phyloP scores from a whole-genome alignment of 2,113 vertebrate genomes.

The Centropus bengalensis region DNA sequence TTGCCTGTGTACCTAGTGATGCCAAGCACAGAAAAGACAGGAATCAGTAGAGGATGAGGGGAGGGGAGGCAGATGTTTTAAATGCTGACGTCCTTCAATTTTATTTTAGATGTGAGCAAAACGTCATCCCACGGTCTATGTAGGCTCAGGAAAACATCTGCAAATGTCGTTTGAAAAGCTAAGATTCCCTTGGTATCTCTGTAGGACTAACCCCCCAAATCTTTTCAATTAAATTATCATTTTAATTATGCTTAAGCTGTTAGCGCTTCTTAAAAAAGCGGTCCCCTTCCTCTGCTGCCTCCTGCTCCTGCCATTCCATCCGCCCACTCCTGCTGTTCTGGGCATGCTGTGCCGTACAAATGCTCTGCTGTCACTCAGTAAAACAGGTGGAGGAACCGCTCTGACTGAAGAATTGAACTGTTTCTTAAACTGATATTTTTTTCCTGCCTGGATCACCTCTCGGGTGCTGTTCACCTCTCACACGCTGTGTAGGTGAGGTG shows the following conservation, averaged over 20 bases:
- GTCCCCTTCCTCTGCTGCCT: background rate
- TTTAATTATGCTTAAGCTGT: conserved; percentile 36
- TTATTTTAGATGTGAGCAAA: background rate
- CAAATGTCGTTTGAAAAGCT: conserved; percentile 1
- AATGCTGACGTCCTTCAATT: background rate
- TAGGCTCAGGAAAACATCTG: background rate
- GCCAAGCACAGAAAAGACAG: background rate
- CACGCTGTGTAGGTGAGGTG: accelerated
- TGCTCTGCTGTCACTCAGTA: conserved; percentile 37
- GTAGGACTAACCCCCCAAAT: background rate
- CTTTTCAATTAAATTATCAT: conserved; percentile 32
- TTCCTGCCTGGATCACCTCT: background rate
- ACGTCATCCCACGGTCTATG: background rate
- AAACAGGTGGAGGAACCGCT: background rate
- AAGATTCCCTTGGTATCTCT: background rate
- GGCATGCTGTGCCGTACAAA: conserved; percentile 40
- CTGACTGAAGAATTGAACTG: background rate
- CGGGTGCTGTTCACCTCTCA: background rate
- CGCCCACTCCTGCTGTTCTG: conserved; percentile 50
- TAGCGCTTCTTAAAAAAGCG: conserved; percentile 60
- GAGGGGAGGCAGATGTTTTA: background rate
- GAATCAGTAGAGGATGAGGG: background rate
- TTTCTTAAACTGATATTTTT: background rate
- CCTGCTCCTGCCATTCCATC: conserved; percentile 45
- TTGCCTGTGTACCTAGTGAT: background rate